phyloP scores from a whole-genome alignment of 2,888 invertebrate species.

The Nomada lathburiana region DNA sequence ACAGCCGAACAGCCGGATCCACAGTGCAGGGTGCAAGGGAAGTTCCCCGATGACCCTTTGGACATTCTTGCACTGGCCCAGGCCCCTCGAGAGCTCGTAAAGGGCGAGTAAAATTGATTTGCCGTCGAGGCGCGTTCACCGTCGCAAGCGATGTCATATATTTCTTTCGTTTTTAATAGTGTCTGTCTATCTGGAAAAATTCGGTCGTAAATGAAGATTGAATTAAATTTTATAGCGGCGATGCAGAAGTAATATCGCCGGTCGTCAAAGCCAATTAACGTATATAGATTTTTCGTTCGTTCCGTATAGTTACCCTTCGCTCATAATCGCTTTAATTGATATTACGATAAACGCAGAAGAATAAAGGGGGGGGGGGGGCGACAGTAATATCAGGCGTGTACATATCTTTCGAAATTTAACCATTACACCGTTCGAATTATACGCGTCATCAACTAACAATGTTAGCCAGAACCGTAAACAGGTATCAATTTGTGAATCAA shows the following conservation, averaged over 20 bases:
- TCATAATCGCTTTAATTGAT: not conserved
- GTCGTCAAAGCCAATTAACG: slow-evolving; percentile 35
- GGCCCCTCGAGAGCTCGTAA: slow-evolving; percentile 57
- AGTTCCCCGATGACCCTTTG: slow-evolving; percentile 31
- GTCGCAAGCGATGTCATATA: slow-evolving; percentile 33
- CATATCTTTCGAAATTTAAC: not conserved
- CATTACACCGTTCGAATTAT: not conserved
- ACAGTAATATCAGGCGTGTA: not conserved
- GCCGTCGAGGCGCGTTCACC: slow-evolving; percentile 39
- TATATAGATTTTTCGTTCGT: not conserved
- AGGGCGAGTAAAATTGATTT: slow-evolving; percentile 66
- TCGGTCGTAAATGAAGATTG: slow-evolving; percentile 28
- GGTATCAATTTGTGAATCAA: slow-evolving; percentile 37
- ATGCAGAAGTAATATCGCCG: slow-evolving; percentile 27
- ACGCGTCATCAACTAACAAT: slow-evolving; percentile 27
- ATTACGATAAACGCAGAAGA: too few species aligned
- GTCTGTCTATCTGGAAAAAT: slow-evolving; percentile 30
- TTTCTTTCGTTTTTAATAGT: slow-evolving; percentile 18
- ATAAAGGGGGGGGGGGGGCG: not conserved
- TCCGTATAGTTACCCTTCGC: not conserved
- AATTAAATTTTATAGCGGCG: slow-evolving; percentile 31
- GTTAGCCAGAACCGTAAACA: not conserved
- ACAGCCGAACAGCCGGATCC: slow-evolving; percentile 46
- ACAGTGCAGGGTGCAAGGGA: slow-evolving; percentile 23
- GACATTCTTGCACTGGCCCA: slow-evolving; percentile 13